Base-by-base conservation (phyloP, 2,113 vertebrate genomes). In the Lagopus leucura region DNA sequence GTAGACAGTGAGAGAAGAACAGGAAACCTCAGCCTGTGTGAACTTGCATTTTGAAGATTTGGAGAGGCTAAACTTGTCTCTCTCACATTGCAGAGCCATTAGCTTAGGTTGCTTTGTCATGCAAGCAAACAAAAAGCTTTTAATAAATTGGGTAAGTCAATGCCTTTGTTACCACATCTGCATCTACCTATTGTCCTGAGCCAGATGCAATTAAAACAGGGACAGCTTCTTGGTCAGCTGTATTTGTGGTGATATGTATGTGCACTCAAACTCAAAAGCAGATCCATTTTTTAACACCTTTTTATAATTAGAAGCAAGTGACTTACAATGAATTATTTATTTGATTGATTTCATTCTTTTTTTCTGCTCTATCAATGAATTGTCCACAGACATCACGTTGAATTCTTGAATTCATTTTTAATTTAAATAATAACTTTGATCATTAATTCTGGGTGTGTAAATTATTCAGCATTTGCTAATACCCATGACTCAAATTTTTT, bases 241-340 rank as follows among this genome's bases (percentile, higher is more conserved):
- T 70, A 64, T 83, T 83, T 78, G 78, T 65, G 45, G 65, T 52
- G 84, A 93, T 89, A 79, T 0, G 9, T 54, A 48, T 4, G 36
- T 4, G 0, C 2, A 70, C 55, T 8, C 86, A 43, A 86, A 45
- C 54, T 90, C 82, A 69, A 91, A 77, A 90, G 76, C 65, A 43
- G 85, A 96, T 96, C 86, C 65, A 71, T 96, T 95, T 95, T 94
- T 89, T 93, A 93, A 54, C 86, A 75, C 57, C 66, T 69, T 91
- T 52, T 82, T 95, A 96, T 93, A 95, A 97, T 96, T 94, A 96
- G 79, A 86, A 79, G n/a, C 0, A 3, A 57, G 17, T 85, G 58
- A 92, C 90, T 95, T 88, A 90, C 67, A 69, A 81, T 93, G 2
- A 96, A 97, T 96, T 92, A 94, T 97, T 96, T 91, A 94, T 92